A percentile compares a stretch with the other conserved stretches of the same genome.
Evolutionary conservation across 1,140 invertebrate genomes (phyloP).

Genomic region (Triops longicaudatus): DNA sequence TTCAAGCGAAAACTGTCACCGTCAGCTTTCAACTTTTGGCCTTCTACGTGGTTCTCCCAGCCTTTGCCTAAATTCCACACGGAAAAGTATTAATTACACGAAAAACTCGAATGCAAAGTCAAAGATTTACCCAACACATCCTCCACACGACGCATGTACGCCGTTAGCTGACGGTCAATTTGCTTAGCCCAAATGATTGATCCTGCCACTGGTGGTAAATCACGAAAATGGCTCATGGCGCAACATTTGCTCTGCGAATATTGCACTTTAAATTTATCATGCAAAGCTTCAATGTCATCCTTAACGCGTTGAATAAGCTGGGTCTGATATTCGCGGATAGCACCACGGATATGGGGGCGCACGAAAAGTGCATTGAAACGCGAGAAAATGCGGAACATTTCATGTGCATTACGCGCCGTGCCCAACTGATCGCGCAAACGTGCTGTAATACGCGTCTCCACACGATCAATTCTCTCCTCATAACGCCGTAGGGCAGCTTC

Average conservation of each 20-base stretch:
- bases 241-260: constrained; percentile 88
- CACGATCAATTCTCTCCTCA: constrained; percentile 93
- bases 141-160: constrained; percentile 91
- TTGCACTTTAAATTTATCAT: constrained; percentile 97
- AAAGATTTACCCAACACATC: constrained; percentile 75
- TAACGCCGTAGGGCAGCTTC: constrained; percentile 90
- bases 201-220: constrained; percentile 91
- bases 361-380: constrained; percentile 98
- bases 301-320: constrained; percentile 98
- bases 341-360: constrained; percentile 93
- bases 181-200: constrained; percentile 98
- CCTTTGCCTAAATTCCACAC: constrained; percentile 63
- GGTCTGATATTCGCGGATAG: constrained; percentile 97
- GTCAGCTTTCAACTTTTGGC: constrained; percentile 94
- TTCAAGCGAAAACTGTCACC: constrained; percentile 95
- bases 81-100: not conserved
- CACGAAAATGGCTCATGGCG: constrained; percentile 78
- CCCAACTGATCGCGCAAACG: constrained; percentile 93
- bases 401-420: constrained; percentile 97
- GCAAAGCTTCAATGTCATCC: constrained; percentile 94
- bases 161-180: constrained; percentile 95
- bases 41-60: constrained; percentile 99
- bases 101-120: not conserved
- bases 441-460: constrained; percentile 94
- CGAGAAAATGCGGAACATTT: constrained; percentile 98